Base-by-base conservation (phyloP, 2,888 invertebrate genomes). In the Aspidapion aeneum region DNA sequence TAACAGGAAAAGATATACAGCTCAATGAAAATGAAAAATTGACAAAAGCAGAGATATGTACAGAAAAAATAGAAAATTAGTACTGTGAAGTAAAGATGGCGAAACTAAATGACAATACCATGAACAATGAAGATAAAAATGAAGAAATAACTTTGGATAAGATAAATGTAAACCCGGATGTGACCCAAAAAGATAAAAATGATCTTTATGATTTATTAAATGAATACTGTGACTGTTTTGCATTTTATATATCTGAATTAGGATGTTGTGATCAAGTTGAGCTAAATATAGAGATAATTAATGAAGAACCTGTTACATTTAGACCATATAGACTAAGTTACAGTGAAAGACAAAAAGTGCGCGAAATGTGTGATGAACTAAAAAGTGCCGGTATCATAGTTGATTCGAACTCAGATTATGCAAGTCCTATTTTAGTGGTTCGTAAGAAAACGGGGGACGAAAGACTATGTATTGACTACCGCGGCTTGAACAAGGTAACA, bases 281-380 rank as follows among this genome's bases (percentile, higher is more conserved):
- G 18, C 18, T 19, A 12, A 56, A 56, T 12, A 56, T 56, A 21
- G 56, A 21, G 21, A 56, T 18, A 20, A 56, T 9, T 5, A 56
- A 5, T n/a, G 56, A 56, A 21, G 5, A 21, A 56, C 18, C 56
- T 3, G 18, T 21, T 21, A 52, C 62, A 2, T 70, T 69, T 52
- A 52, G 69, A 52, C 71, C 72, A 5, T 73, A 74, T 59, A 63
- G 73, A 20, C 60, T 74, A 57, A 67, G 71, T 9, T 58, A 66
- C 17, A 59, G 56, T 2, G 72, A 70, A 19, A 61, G 68, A n/a
- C 56, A 65, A 57, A 67, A 57, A 19, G 65, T 73, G 1, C 61
- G 63, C 20, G 64, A 62, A 12, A 35, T 35, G 35, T 3, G 3
- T 7, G 35, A 35, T 3, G 35, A 35, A 35, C 35, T 35, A 35